A percentile compares a stretch with the other conserved stretches of the same genome.
phyloP scores from a whole-genome alignment of 2,888 invertebrate species.

The Marronus borbonicus region DNA sequence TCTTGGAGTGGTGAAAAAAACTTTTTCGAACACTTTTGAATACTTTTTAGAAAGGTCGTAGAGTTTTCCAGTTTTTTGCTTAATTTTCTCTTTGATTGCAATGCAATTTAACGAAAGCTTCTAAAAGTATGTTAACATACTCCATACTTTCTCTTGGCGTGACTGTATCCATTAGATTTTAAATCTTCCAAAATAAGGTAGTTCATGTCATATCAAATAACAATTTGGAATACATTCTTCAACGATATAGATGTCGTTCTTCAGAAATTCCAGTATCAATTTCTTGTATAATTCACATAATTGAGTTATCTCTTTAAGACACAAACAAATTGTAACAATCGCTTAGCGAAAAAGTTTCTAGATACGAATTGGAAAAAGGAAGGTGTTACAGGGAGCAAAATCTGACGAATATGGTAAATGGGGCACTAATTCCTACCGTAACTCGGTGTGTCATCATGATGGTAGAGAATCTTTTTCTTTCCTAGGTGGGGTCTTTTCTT shows the following conservation, averaged over 20 bases:
- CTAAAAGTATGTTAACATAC: constrained; percentile 57
- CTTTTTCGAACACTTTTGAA: constrained; percentile 63
- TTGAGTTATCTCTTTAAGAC: too few relatives aligned
- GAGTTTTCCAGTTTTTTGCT: constrained; percentile 38
- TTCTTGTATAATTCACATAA: constrained; percentile 64
- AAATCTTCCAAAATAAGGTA: constrained; percentile 68
- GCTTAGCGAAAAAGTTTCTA: background rate
- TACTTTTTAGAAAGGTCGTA: constrained; percentile 53
- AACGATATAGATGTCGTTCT: constrained; percentile 58
- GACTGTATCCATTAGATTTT: constrained; percentile 59
- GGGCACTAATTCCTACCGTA: too few relatives aligned
- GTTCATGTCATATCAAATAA: constrained; percentile 58
- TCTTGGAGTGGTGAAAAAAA: constrained; percentile 59
- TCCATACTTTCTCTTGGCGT: constrained; percentile 56
- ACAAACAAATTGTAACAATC: background rate
- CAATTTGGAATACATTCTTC: constrained; percentile 64
- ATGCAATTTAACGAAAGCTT: constrained; percentile 61
- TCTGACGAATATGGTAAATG: too few relatives aligned
- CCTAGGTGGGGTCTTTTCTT: too few relatives aligned
- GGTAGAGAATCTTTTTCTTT: too few relatives aligned
- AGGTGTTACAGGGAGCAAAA: too few relatives aligned
- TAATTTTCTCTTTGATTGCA: constrained; percentile 63
- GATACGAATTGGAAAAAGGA: background rate
- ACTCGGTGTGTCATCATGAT: too few relatives aligned
- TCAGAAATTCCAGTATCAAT: constrained; percentile 68